Evolutionary conservation across 2,888 invertebrate species (phyloP).

Genomic region (Aspidapion aeneum): DNA sequence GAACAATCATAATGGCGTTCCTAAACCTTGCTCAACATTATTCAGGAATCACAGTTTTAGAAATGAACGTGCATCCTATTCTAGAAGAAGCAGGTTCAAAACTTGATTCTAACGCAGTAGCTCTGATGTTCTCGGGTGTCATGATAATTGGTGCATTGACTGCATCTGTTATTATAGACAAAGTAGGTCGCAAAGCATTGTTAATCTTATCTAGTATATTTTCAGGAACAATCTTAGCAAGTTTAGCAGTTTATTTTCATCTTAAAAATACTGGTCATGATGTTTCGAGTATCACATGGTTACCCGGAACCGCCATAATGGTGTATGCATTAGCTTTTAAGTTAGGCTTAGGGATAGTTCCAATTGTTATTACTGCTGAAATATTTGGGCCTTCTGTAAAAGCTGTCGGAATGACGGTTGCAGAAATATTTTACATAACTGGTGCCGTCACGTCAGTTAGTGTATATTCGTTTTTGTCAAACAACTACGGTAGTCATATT

Average conservation of each 20-base stretch:
- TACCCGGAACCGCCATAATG: constrained; percentile 42
- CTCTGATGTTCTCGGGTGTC: constrained; percentile 41
- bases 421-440: constrained; percentile 30
- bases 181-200: constrained; percentile 40
- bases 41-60: constrained; percentile 42
- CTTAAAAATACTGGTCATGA: constrained; percentile 35
- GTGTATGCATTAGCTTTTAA: constrained; percentile 39
- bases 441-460: constrained; percentile 29
- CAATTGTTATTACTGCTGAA: constrained; percentile 42
- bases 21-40: constrained; percentile 44
- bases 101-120: constrained; percentile 34
- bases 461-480: constrained; percentile 27
- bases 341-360: constrained; percentile 42
- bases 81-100: constrained; percentile 40
- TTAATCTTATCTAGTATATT: constrained; percentile 38
- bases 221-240: constrained; percentile 38
- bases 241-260: constrained; percentile 41
- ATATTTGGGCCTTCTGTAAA: constrained; percentile 41
- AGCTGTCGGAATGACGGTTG: constrained; percentile 36
- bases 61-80: constrained; percentile 45
- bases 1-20: constrained; percentile 41
- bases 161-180: constrained; percentile 40
- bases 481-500: constrained; percentile 27
- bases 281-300: constrained; percentile 36
- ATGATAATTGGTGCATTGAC: constrained; percentile 40